Base-by-base conservation (phyloP, 2,888 invertebrate genomes). In the Masnerella sp. region DNA sequence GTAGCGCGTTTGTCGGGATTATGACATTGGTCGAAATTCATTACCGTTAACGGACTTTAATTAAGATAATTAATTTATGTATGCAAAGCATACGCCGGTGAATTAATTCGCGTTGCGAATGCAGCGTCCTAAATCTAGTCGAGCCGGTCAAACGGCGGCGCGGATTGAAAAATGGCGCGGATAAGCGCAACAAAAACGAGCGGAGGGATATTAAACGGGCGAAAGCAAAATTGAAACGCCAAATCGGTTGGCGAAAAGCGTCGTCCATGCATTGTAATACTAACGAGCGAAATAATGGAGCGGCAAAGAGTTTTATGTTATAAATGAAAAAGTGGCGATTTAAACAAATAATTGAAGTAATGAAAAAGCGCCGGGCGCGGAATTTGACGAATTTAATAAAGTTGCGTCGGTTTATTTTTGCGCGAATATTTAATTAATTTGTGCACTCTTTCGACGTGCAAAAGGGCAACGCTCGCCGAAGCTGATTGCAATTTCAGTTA, bases 61-160 rank as follows among this genome's bases (percentile, higher is more conserved):
- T 65, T 65, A 65, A 54, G 54, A 54, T 65, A 54, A 65, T 65
- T 65, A 65, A 65, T 65, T 54, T 45, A 54, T 45, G 54, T 38
- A 54, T 54, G 64, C 51, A 62, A 52, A 52, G 51, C 62, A 52
- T 34, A 62, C 18, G 43, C 52, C 28, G 25, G 25, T 42, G 64
- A 49, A 49, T 61, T 51, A 49, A 49, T 61, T 42, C 56, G 42
- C 22, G 30, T 15, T 54, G 40, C 18, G 54, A 8, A 52, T 40
- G 28, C 52, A 12, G 18, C 30, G 30, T 45, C 45, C 58, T 34
- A 45, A 58, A 58, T 58, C 45, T 36, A 58, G 34, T 40, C 45
- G 20, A 11, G 42, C 12, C 28, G 30, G 8, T 42, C 30, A 30
- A 56, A 30, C 17, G 28, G 5, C 2, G 11, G 36, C 4, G 38